These are phyloP conservation scores for Eretmocerus hayati DNA, from an alignment of 2,888 invertebrate species.

Conservation along the genomic window DNA sequence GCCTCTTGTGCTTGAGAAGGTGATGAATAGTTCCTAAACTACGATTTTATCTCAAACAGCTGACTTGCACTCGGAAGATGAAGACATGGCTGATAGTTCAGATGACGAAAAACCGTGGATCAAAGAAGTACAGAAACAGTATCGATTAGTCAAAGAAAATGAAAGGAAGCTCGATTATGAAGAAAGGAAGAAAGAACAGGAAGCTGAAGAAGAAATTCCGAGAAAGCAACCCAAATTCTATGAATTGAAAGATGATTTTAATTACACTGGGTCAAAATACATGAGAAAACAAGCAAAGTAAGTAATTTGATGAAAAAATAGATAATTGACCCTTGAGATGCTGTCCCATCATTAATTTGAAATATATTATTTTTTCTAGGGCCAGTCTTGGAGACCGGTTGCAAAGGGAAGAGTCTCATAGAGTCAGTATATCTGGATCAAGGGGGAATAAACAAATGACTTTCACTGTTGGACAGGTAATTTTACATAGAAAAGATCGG, in stretches of 20 bases:
- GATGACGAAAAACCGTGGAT: slow-evolving; percentile 78
- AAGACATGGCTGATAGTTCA: slow-evolving; percentile 52
- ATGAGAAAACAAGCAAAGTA: slow-evolving; percentile 51
- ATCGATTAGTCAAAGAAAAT: slow-evolving; percentile 57
- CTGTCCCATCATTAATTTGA: neutral
- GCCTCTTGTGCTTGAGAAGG: too few species aligned
- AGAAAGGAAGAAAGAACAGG: slow-evolving; percentile 39
- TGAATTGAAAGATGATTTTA: slow-evolving; percentile 56
- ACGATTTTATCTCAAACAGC: too few species aligned
- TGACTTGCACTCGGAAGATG: slow-evolving; percentile 39
- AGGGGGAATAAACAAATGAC: slow-evolving; percentile 75
- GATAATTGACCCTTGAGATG: neutral
- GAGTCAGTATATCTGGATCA: slow-evolving; percentile 53
- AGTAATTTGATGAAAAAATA: too few species aligned
- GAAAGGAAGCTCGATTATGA: slow-evolving; percentile 44
- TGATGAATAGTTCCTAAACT: too few species aligned
- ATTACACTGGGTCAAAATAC: slow-evolving; percentile 50
- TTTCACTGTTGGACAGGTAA: slow-evolving; percentile 58
- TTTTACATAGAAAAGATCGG: too few species aligned
- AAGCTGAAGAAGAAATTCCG: slow-evolving; percentile 25
- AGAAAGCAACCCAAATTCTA: slow-evolving; percentile 53
- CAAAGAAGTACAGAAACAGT: slow-evolving; percentile 72
- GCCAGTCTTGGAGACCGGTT: slow-evolving; percentile 69
- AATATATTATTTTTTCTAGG: slow-evolving; percentile 43
- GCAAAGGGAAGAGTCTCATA: slow-evolving; percentile 52